These are phyloP conservation scores for Ceriagrion tenellum DNA, from an alignment of 2,888 invertebrate genomes.

Conservation along the genomic window DNA sequence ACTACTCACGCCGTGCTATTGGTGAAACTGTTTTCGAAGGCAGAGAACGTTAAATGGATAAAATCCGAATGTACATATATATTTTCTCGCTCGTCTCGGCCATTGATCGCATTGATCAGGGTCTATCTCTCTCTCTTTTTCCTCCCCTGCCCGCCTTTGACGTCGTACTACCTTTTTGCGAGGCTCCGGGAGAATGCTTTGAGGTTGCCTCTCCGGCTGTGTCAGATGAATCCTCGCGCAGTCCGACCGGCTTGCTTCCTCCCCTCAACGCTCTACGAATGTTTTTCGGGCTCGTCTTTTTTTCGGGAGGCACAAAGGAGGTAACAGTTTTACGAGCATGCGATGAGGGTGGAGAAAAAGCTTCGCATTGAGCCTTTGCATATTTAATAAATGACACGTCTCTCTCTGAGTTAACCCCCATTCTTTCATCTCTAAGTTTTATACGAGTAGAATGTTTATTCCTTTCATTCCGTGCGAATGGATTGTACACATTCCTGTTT, in stretches of 20 bases:
- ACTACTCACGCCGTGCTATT: neutral
- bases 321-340: neutral
- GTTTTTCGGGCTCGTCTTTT: neutral
- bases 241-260: neutral
- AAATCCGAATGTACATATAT: neutral
- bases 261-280: neutral
- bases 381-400: neutral
- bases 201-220: no score
- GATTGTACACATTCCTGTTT: neutral
- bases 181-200: neutral
- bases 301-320: neutral
- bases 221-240: neutral
- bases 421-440: neutral
- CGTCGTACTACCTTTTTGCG: neutral
- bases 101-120: no score
- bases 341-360: neutral
- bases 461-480: neutral
- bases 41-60: neutral
- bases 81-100: neutral
- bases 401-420: neutral
- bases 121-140: no score
- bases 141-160: neutral
- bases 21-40: no score
- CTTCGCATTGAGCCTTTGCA: neutral
- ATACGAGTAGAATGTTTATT: neutral